Conservation (phyloP, 2,113 vertebrate species). For the Apteryx owenii region DNA sequence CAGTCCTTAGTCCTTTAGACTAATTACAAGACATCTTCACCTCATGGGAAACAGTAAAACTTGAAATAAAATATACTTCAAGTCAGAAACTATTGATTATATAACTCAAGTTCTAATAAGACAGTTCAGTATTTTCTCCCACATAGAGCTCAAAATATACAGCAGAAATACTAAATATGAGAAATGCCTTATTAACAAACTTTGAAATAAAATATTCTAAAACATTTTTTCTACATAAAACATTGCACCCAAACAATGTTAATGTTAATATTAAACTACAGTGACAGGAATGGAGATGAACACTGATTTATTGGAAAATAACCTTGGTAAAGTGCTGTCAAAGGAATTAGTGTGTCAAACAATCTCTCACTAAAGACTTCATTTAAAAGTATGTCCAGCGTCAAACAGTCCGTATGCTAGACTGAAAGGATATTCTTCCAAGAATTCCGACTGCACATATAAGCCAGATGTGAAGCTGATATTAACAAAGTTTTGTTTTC, state of each 20-base stretch:
- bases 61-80: not conserved
- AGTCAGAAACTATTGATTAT: not conserved
- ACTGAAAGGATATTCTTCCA: slow-evolving; percentile 60
- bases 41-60: not conserved
- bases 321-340: slow-evolving; percentile 41
- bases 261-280: slow-evolving; percentile 38
- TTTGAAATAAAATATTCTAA: not conserved
- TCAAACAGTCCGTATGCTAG: slow-evolving; percentile 10
- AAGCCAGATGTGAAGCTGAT: slow-evolving; percentile 61
- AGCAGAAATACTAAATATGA: not conserved
- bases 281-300: slow-evolving; percentile 41
- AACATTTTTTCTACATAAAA: not conserved
- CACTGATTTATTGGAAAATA: slow-evolving; percentile 29
- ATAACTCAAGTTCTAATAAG: not conserved
- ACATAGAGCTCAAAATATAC: not conserved
- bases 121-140: not conserved
- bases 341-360: slow-evolving; percentile 57
- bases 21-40: not conserved
- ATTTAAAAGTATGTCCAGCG: slow-evolving; percentile 38
- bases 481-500: slow-evolving; percentile 47
- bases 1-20: not conserved
- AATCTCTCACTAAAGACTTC: slow-evolving; percentile 33
- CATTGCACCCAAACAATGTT: slow-evolving; percentile 9
- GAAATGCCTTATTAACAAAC: not conserved
- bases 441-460: slow-evolving; percentile 53